phyloP scores from a whole-genome alignment of 2,888 invertebrate genomes.

The Lithophane ornitopus region DNA sequence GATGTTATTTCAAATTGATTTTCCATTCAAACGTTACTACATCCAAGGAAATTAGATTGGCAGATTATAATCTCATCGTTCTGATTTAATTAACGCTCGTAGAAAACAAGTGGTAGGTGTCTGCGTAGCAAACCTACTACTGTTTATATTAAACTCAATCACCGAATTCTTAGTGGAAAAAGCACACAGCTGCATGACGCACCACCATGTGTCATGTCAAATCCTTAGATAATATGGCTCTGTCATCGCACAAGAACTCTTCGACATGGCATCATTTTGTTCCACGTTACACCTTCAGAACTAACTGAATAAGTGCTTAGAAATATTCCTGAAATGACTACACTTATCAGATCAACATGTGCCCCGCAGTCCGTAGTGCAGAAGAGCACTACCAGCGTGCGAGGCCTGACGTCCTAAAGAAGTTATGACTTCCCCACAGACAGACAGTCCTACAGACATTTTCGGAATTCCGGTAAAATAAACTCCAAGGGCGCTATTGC shows the following conservation, averaged over 20 bases:
- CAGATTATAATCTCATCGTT: conserved; percentile 32
- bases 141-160: conserved; percentile 1
- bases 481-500: neutral
- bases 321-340: neutral
- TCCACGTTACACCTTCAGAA: neutral
- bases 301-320: neutral
- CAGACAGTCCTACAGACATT: neutral
- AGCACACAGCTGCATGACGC: neutral
- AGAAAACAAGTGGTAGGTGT: conserved; percentile 17
- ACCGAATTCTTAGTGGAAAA: neutral
- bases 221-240: neutral
- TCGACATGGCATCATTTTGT: neutral
- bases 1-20: conserved; percentile 52
- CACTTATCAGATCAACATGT: neutral
- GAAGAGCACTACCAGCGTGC: neutral
- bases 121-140: neutral
- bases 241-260: neutral
- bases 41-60: conserved; percentile 47
- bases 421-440: neutral
- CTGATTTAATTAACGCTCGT: conserved; percentile 7
- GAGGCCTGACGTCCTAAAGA: neutral
- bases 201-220: no score
- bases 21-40: conserved; percentile 42
- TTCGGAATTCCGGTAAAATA: neutral
- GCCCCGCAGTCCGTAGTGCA: neutral